Percentiles rank a stretch among this genome's conserved stretches.
phyloP scores from a whole-genome alignment of 2,113 vertebrate species.

The Shinisaurus crocodilurus region DNA sequence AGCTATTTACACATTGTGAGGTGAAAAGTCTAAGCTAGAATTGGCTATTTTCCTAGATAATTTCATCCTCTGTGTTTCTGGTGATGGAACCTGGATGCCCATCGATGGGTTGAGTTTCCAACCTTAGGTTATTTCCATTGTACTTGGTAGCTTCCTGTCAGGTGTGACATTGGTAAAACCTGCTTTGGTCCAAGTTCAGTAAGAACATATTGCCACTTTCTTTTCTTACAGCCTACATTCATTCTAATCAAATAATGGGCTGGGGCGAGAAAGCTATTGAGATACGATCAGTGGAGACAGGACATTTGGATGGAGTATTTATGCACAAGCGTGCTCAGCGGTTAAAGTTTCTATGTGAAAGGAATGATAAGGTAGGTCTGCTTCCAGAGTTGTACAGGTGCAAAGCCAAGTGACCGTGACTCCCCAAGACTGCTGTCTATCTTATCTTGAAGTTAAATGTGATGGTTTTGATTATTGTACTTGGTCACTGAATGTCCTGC shows the following conservation, averaged over 20 bases:
- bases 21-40: constrained; percentile 51
- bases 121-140: neutral
- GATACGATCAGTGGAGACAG: constrained; percentile 99
- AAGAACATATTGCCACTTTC: constrained; percentile 66
- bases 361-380: constrained; percentile 96
- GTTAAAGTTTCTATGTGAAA: constrained; percentile 99
- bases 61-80: neutral
- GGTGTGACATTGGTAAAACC: neutral
- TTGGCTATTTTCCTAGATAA: constrained; percentile 17
- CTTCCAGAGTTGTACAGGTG: constrained; percentile 65
- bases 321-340: constrained; percentile 99
- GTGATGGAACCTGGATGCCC: neutral
- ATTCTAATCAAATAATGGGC: constrained; percentile 99
- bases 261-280: constrained; percentile 99
- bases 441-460: constrained; percentile 69
- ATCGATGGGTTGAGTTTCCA: neutral
- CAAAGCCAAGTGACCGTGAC: constrained; percentile 70
- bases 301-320: constrained; percentile 99
- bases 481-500: constrained; percentile 39
- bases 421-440: constrained; percentile 46
- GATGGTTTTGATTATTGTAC: constrained; percentile 65
- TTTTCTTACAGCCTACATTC: constrained; percentile 96
- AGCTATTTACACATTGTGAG: constrained; percentile 53
- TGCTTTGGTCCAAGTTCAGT: constrained; percentile 38
- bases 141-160: neutral